Base-by-base conservation (phyloP, 2,888 invertebrate genomes). In the Elysia crispata region DNA sequence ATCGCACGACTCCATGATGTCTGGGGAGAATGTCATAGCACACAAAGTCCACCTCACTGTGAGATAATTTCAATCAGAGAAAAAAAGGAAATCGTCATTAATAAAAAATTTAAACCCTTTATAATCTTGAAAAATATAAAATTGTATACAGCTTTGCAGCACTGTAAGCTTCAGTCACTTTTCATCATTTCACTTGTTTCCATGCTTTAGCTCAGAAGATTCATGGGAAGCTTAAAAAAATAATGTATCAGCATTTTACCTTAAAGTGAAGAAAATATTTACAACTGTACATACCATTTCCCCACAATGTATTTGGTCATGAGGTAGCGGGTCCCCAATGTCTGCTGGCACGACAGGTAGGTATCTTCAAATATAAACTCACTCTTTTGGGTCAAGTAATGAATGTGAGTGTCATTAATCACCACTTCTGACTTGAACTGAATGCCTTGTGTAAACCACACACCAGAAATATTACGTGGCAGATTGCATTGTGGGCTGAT, bases 301-400 rank as follows among this genome's bases (percentile, higher is more conserved):
- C 98, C 98, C 0, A 98, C 97, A 0, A 98, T 98, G 13, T 98
- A 94, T 81, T 98, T 94, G 0, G 98, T 97, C 97, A 99, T 97
- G 95, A 99, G 97, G 79, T 96, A 96, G 85, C 98, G 94, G 50
- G 95, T 95, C 86, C 97, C 98, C 83, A 97, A 94, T 86, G 96
- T 96, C 92, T 98, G 97, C 83, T 96, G 95, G 92, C 99, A 99
- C 15, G 98, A 96, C 92, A 98, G 98, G 90, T 97, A 97, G 0
- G 97, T 97, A 94, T 95, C 86, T 86, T 91, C 87, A 97, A 94
- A 91, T 75, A 87, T 90, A 86, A 88, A 92, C 86, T 96, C 96
- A 92, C 98, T 98, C 0, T 98, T 98, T 92, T 96, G 96, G 93
- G 96, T 97, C 0, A 96, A 97, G 93, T 98, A 98, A 86, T 97